Conservation (phyloP, 2,113 vertebrate genomes). For the Trematomus loennbergii region DNA sequence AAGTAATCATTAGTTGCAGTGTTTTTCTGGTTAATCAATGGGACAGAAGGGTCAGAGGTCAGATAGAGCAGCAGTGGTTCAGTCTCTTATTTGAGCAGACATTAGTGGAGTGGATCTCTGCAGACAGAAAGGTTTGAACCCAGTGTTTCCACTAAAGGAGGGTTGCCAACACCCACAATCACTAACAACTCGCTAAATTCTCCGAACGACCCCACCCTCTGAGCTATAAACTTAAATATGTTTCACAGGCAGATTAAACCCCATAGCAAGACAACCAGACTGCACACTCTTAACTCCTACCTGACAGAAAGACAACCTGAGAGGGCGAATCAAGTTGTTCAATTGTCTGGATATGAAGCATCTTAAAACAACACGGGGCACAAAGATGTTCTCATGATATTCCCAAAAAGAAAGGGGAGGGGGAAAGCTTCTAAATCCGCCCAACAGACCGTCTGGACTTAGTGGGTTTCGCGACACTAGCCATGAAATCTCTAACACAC, state of each 20-base stretch:
- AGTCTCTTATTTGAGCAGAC: constrained; percentile 4
- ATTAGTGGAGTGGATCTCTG: constrained; percentile 5
- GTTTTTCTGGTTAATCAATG: background rate
- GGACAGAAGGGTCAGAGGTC: constrained; percentile 37
- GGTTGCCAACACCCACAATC: constrained; percentile 11
- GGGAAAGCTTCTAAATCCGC: constrained; percentile 53
- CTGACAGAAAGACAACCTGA: background rate
- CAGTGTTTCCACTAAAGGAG: background rate
- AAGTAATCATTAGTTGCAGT: too few relatives aligned
- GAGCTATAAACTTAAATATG: constrained; percentile 5
- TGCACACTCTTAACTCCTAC: background rate
- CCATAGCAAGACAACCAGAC: background rate
- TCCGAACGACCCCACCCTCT: background rate
- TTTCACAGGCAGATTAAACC: constrained; percentile 10
- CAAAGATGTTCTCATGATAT: constrained; percentile 40
- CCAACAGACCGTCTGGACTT: constrained; percentile 58
- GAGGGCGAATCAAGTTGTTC: constrained; percentile 4
- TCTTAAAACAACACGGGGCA: constrained; percentile 4
- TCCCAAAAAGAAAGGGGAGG: constrained; percentile 34
- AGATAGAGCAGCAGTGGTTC: background rate
- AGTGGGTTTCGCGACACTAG: constrained; percentile 51
- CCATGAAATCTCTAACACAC: constrained; percentile 61
- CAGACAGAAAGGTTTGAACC: background rate
- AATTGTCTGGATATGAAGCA: constrained; percentile 19
- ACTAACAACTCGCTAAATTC: background rate